Base-by-base conservation (phyloP, 2,888 invertebrate species). In the Eupithecia inturbata region DNA sequence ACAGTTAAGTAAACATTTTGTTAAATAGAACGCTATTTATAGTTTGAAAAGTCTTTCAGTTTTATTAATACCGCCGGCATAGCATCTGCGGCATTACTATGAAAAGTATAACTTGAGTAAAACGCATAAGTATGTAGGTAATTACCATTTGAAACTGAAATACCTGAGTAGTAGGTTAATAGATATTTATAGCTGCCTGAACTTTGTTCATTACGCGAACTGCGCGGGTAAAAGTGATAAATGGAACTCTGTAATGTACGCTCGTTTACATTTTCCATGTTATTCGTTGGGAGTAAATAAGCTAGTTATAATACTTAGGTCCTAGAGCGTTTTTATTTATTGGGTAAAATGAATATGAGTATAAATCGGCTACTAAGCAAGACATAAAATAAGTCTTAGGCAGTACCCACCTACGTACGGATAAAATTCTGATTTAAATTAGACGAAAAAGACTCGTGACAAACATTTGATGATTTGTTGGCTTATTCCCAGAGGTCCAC, bases 161-260 rank as follows among this genome's bases (percentile, higher is more conserved):
- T 71, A 74, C 64, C 31, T 53, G 69, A 53, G 63, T 28, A 69
- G 67, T 68, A 36, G 36, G 36, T 1, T 64, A 72, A 72, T 72
- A 69, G 45, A 74, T 71, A 77, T 76, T 76, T 53, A 77, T 79
- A 71, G 70, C 74, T 72, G 68, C 73, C 64, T 72, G 60, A 79
- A 79, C 74, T 79, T 77, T 73, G 67, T 67, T 74, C 77, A 75
- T 75, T 79, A 76, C 45, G 63, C 64, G 63, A 74, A 76, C 72
- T 64, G 71, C 60, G 71, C 60, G 71, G 71, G 70, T 77, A 74
- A 73, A 78, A 72, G 73, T 79, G 76, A 79, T 79, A 76, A 77
- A 79, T 78, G 76, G 68, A 69, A 57, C 39, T 66, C 31, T 68
- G 71, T 77, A 75, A 75, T 75, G 68, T 67, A 70, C 41, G 22